Evolutionary conservation across 2,888 invertebrate genomes (phyloP).

Genomic region (Erpobdella octoculata): DNA sequence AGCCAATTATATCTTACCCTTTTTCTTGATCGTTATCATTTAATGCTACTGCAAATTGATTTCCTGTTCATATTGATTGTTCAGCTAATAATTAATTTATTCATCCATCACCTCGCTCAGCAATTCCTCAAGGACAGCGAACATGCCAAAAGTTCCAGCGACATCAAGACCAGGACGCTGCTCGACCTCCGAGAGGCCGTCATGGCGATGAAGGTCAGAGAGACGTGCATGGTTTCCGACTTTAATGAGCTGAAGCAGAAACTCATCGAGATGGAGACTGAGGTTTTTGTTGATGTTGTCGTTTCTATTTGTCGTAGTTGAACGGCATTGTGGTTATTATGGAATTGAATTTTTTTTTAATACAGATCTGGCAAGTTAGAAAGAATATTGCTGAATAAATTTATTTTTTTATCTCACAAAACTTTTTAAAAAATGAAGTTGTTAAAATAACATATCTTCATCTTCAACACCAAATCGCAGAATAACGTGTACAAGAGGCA

Average conservation of each 20-base stretch:
- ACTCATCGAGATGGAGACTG: conserved; percentile 91
- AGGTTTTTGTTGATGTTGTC: conserved; percentile 52
- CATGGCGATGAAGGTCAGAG: conserved; percentile 85
- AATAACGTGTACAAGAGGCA: conserved; percentile 58
- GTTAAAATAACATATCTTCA: too few species aligned
- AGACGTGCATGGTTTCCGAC: conserved; percentile 87
- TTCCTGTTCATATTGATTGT: too few species aligned
- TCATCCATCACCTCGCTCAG: not conserved
- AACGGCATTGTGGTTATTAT: too few species aligned
- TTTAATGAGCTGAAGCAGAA: conserved; percentile 87
- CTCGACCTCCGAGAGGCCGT: conserved; percentile 79
- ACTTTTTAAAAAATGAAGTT: too few species aligned
- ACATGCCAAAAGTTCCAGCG: conserved; percentile 56
- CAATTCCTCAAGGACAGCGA: conserved; percentile 21
- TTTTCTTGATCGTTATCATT: too few species aligned
- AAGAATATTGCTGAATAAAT: not conserved
- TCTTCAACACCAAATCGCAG: too few species aligned
- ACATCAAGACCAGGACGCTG: conserved; percentile 38
- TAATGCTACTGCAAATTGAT: too few species aligned
- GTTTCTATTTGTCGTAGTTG: too few species aligned
- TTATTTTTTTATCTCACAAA: not conserved
- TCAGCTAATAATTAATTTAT: not conserved
- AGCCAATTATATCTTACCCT: too few species aligned
- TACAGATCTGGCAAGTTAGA: not conserved
- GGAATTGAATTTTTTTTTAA: too few species aligned